A percentile compares a stretch with the other conserved stretches of the same genome.
phyloP scores from a whole-genome alignment of 2,113 vertebrate genomes.

The Panthera tigris region DNA sequence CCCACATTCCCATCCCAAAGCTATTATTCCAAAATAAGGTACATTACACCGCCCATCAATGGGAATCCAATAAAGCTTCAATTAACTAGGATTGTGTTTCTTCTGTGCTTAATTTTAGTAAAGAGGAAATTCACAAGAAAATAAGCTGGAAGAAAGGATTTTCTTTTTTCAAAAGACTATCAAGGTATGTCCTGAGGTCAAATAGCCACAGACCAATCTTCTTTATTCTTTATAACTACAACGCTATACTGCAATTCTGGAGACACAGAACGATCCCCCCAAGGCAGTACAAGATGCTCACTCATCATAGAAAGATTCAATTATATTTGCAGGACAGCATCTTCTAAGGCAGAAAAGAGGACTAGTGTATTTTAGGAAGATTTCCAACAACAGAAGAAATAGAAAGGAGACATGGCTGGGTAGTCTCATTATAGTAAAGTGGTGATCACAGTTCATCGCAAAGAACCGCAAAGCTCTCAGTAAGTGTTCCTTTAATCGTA shows the following conservation, averaged over 20 bases:
- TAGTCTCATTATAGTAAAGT: background rate
- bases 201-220: constrained; percentile 16
- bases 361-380: constrained; percentile 58
- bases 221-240: constrained; percentile 42
- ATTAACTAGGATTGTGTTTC: background rate
- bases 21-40: constrained; percentile 22
- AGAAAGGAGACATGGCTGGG: background rate
- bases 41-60: background rate
- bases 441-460: background rate
- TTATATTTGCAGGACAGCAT: constrained; percentile 78
- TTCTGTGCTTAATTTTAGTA: constrained; percentile 34
- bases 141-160: background rate
- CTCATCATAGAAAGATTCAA: constrained; percentile 58
- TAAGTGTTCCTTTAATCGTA: background rate
- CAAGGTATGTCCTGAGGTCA: constrained; percentile 43
- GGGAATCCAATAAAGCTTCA: background rate
- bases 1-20: background rate
- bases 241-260: background rate
- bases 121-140: constrained; percentile 29
- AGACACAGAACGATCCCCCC: constrained; percentile 8
- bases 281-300: constrained; percentile 44
- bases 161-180: background rate
- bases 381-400: background rate
- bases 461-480: background rate
- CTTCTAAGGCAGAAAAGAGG: constrained; percentile 67